Conservation (phyloP, 2,797 vertebrate species). For the Falco concolor region DNA sequence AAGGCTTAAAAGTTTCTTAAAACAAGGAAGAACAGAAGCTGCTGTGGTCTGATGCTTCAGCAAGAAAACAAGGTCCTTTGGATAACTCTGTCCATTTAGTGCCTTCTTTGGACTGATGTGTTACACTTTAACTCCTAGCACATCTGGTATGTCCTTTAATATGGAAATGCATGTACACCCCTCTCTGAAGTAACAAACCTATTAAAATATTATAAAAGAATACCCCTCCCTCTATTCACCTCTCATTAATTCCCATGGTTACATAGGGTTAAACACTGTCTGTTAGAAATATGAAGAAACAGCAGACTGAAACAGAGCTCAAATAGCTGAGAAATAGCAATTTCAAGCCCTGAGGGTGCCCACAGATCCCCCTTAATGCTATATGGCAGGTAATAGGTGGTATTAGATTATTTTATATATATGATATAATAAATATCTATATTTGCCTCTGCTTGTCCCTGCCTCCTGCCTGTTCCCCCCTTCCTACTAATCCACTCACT, state of each 20-base stretch:
- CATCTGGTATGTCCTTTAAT: neutral
- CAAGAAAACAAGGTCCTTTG: neutral
- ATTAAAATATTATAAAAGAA: neutral
- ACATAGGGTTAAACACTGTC: neutral
- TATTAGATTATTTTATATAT: neutral
- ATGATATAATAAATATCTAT: neutral
- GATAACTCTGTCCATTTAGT: neutral
- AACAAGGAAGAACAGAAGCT: neutral
- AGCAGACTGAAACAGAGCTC: neutral
- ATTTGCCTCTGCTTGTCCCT: neutral
- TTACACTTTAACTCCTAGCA: neutral
- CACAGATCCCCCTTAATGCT: neutral
- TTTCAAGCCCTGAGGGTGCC: neutral
- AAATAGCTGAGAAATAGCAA: neutral
- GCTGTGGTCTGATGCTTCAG: neutral
- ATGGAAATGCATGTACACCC: neutral
- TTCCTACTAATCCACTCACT: neutral
- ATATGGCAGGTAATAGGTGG: neutral
- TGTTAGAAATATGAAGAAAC: neutral
- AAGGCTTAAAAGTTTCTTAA: neutral
- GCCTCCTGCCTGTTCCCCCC: neutral
- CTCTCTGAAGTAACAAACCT: neutral
- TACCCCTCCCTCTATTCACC: neutral
- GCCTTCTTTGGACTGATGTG: neutral
- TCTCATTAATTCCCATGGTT: neutral